Evolutionary conservation across 2,113 vertebrate genomes (phyloP).

Genomic region (human (Homo sapiens)): GRCh38 chr17:70563001-70563500

Average conservation of each 20-base stretch:
- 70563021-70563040: neutral
- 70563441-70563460: slow-evolving; percentile 48
- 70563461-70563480: slow-evolving; percentile 58
- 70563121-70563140: neutral
- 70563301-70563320: neutral
- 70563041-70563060: neutral
- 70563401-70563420: slow-evolving; percentile 46
- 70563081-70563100: neutral
- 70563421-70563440: slow-evolving; percentile 16
- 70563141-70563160: neutral
- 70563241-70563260: neutral
- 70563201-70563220: neutral
- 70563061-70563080: neutral
- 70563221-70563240: neutral
- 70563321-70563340: neutral
- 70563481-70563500: slow-evolving; percentile 60
- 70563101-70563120: neutral
- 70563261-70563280: slow-evolving; percentile 52
- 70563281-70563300: slow-evolving; percentile 27
- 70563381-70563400: slow-evolving; percentile 46
- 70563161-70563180: neutral
- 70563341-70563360: neutral
- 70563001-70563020: neutral
- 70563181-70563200: neutral
- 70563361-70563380: slow-evolving; percentile 47